Evolutionary conservation across 1,140 invertebrate genomes (phyloP), one percentile per base, ranked within the genome.

Genomic region (Drosophila novamexicana): DNA sequence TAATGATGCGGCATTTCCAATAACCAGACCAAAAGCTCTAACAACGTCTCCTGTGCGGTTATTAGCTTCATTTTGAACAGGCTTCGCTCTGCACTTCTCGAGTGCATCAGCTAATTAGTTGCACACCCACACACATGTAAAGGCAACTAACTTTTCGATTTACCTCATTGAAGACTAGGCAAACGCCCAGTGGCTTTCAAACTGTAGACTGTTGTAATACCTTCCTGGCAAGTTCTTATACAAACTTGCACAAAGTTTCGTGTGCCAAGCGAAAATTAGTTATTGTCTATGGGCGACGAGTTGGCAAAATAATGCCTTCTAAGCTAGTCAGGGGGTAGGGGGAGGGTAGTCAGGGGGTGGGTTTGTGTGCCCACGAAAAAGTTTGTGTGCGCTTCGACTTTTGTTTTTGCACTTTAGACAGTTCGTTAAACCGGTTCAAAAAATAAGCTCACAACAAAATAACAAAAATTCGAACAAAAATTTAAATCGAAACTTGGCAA

Each of bases 271-370:
- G 67, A 59, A 75, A 75, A 75, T 75, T 75, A 75, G 68, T 75
- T 75, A 75, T 75, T 75, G 61, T 75, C 73, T 75, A 65, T 65
- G 68, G 47, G 14, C 47, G 58, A 54, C 66, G 62, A 54, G 42
- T 66, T 58, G 45, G 45, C 45, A 64, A 59, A 73, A 67, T 73
- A 73, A 73, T 73, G 47, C 32, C 54, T 47, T 40, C 58, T 40
- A 54, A 50, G 16, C 22, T 18, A 39, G 9, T 18, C 10, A 39
- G 18, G 12, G n/a, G 18, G 18, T 34, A 4, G 18, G 32, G 18
- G 32, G 2, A n/a, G 12, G 50, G 0, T 14, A 4, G n/a, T 34
- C 5, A 8, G 12, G 14, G 22, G 18, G 2, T 16, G 39, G 16
- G 7, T 6, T 16, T 14, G n/a, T 69, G 44, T 45, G 70, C 50